phyloP scores from a whole-genome alignment of 2,888 invertebrate species.

The Odontocolon sp. region DNA sequence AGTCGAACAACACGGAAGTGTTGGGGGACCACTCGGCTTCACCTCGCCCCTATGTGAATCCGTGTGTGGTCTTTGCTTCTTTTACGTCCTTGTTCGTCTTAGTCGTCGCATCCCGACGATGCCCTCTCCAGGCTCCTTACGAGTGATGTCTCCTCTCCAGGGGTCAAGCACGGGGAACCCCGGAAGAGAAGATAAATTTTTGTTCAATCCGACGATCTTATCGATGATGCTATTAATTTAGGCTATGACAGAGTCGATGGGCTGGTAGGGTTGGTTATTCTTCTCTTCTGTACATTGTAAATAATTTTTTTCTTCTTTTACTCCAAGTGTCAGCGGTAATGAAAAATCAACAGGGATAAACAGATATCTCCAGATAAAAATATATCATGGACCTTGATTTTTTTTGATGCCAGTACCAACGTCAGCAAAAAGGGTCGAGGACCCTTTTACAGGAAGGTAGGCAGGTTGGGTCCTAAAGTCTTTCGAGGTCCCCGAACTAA shows the following conservation, averaged over 20 bases:
- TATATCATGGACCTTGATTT: neutral
- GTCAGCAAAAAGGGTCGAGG: slow-evolving; percentile 45
- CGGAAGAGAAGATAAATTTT: slow-evolving; percentile 53
- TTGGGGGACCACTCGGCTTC: slow-evolving; percentile 68
- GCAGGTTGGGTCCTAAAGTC: slow-evolving; percentile 21
- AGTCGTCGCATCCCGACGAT: slow-evolving; percentile 13
- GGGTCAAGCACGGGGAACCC: slow-evolving; percentile 54
- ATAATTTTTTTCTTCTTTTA: too few species aligned
- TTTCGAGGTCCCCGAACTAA: slow-evolving; percentile 3
- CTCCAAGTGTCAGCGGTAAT: too few species aligned
- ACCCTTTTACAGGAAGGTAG: slow-evolving; percentile 46
- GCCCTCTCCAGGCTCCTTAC: slow-evolving; percentile 33
- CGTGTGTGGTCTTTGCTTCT: slow-evolving; percentile 60
- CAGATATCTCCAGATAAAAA: neutral
- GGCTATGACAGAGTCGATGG: slow-evolving; percentile 1
- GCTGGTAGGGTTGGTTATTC: neutral
- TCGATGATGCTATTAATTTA: slow-evolving; percentile 35
- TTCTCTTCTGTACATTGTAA: neutral
- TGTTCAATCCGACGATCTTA: slow-evolving; percentile 28
- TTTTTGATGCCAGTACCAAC: neutral
- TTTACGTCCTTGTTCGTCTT: slow-evolving; percentile 33
- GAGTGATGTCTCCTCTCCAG: slow-evolving; percentile 49
- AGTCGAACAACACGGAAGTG: slow-evolving; percentile 80
- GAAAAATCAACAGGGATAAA: neutral
- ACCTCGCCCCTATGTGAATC: slow-evolving; percentile 63